phyloP scores from a whole-genome alignment of 2,113 vertebrate genomes.

The Phaetusa simplex region DNA sequence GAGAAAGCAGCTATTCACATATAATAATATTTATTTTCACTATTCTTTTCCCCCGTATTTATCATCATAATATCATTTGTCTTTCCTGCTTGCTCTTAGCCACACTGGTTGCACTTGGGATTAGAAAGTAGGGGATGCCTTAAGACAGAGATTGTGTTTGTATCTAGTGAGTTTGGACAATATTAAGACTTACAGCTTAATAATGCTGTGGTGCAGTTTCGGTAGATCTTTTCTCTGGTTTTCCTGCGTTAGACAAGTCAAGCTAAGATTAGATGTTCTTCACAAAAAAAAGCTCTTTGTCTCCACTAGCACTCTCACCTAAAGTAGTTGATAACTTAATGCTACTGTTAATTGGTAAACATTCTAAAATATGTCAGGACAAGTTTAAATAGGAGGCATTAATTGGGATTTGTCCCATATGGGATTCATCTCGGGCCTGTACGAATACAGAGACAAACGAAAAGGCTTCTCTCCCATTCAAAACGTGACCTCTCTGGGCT shows the following conservation, averaged over 20 bases:
- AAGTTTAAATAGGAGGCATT: slow-evolving; percentile 38
- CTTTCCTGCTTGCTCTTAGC: neutral
- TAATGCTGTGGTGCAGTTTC: neutral
- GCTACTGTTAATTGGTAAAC: slow-evolving; percentile 24
- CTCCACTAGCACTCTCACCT: neutral
- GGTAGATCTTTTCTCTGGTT: neutral
- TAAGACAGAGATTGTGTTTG: neutral
- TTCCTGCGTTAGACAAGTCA: neutral
- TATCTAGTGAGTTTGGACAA: neutral
- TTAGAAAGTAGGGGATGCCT: neutral
- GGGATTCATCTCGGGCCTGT: neutral
- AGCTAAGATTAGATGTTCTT: neutral
- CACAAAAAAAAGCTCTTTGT: neutral
- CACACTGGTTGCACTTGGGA: neutral
- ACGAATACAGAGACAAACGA: slow-evolving; percentile 5
- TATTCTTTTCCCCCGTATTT: neutral
- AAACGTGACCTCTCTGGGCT: slow-evolving; percentile 63
- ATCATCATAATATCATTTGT: slow-evolving; percentile 1
- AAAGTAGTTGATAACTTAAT: slow-evolving; percentile 6
- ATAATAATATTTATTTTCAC: slow-evolving; percentile 8
- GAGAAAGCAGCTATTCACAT: neutral
- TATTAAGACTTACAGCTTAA: neutral
- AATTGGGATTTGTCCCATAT: slow-evolving; percentile 22
- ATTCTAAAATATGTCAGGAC: slow-evolving; percentile 3
- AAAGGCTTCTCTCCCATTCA: neutral